Conservation (phyloP, 2,113 vertebrate genomes). For the Pollachius pollachius region DNA sequence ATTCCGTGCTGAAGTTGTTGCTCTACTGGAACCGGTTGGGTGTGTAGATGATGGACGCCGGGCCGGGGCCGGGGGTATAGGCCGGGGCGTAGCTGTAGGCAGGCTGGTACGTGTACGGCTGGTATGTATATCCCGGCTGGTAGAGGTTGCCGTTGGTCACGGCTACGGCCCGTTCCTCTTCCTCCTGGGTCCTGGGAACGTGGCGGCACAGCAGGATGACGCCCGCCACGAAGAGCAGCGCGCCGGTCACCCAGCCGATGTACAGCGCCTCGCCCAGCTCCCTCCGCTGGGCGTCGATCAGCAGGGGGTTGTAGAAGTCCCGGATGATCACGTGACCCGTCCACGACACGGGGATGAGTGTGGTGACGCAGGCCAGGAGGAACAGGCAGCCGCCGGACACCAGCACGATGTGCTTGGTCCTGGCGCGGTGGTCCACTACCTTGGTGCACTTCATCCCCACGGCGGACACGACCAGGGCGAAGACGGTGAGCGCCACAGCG, state of each 20-base stretch:
- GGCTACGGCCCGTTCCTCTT: slow-evolving; percentile 50
- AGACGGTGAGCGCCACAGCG: slow-evolving; percentile 64
- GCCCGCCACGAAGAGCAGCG: slow-evolving; percentile 71
- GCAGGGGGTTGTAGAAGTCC: slow-evolving; percentile 78
- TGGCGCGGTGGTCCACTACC: slow-evolving; percentile 62
- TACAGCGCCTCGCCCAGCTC: slow-evolving; percentile 80
- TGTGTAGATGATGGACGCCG: slow-evolving; percentile 58
- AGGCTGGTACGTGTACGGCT: slow-evolving; percentile 60
- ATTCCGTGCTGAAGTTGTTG: no score
- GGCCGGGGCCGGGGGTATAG: slow-evolving; percentile 57
- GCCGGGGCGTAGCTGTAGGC: slow-evolving; percentile 57
- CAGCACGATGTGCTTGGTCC: slow-evolving; percentile 72
- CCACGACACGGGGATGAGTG: slow-evolving; percentile 78
- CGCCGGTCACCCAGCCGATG: slow-evolving; percentile 76
- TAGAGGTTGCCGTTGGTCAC: slow-evolving; percentile 30
- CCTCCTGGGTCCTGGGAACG: slow-evolving; percentile 64
- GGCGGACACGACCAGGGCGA: slow-evolving; percentile 75
- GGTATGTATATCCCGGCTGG: slow-evolving; percentile 44
- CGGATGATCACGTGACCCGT: slow-evolving; percentile 72
- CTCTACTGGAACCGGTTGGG: slow-evolving; percentile 52
- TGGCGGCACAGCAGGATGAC: slow-evolving; percentile 77
- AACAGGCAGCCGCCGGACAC: slow-evolving; percentile 74
- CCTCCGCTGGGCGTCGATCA: slow-evolving; percentile 73
- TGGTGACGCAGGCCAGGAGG: slow-evolving; percentile 65
- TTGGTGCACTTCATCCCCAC: slow-evolving; percentile 79